Evolutionary conservation across 1,140 invertebrate species (phyloP), one percentile per base, ranked within the genome.

Genomic region (Cheumatopsyche charites): DNA sequence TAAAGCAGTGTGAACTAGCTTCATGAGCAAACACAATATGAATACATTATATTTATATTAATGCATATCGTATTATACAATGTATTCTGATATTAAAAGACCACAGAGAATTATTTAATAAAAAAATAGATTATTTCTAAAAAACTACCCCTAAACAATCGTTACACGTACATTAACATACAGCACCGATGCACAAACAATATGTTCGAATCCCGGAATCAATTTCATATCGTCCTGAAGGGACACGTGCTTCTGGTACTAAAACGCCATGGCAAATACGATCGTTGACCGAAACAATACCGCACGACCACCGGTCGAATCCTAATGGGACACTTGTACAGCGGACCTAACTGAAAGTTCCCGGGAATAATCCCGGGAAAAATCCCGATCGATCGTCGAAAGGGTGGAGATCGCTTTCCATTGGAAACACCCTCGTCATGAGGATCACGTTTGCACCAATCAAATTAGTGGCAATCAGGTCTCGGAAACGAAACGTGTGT

Each of bases 381-480:
- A 36, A 36, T 36, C 29, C 3, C 3, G 9, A 36, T 36, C 29
- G 29, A 36, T 36, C 29, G 3, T 9, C 3, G 3, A 36, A 3
- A 36, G 9, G 9, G 29, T 4, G 3, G 29, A 36, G 29, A 15
- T 49, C 55, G 12, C 6, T 13, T 13, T 23, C 17, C 66, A 13
- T 52, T 67, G 62, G 13, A 17, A 7, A 42, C 5, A 13, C 21
- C 25, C n/a, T 19, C 9, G 25, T n/a, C 9, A 36, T 3, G 29
- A 41, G 15, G 74, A 76, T 76, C 74, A 76, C 74, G 74, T 76
- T 68, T 73, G 63, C 26, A 43, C 74, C 74, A 76, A 76, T 76
- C 74, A 76, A 76, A 76, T 76, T 76, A 76, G 70, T 65, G 71
- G 74, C 74, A 76, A 76, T 76, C 74, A 76, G 69, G 70, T 70